Conservation (phyloP, 2,113 vertebrate species). For the Otocyon megalotis region DNA sequence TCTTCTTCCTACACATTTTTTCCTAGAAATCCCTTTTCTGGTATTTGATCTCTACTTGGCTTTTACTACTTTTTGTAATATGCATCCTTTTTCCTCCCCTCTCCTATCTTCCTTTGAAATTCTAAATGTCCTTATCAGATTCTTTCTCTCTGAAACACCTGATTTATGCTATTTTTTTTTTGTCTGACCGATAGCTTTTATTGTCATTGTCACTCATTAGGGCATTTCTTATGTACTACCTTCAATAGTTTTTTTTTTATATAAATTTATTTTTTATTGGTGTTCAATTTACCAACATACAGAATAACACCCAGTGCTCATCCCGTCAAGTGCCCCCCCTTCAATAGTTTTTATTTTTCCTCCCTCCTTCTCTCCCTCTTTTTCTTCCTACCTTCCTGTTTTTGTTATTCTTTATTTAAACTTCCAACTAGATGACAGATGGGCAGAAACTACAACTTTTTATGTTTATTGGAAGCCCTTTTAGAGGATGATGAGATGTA, state of each 20-base stretch:
- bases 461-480: neutral
- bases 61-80: neutral
- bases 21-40: conserved; percentile 13
- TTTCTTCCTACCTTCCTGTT: neutral
- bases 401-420: conserved; percentile 41
- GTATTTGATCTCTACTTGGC: neutral
- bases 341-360: conserved; percentile 33
- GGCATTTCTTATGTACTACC: neutral
- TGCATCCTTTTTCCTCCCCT: neutral
- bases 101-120: conserved; percentile 11
- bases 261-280: no score
- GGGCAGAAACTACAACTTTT: neutral
- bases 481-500: neutral
- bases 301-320: no score
- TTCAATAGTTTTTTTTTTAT: conserved; percentile 46
- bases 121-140: neutral
- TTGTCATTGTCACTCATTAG: conserved; percentile 6
- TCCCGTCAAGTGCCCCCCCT: neutral
- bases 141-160: neutral
- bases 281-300: no score
- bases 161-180: neutral
- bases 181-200: neutral
- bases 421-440: neutral
- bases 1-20: neutral
- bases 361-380: neutral